Conservation (phyloP, 2,797 vertebrate genomes). For the Graptemys geographica region DNA sequence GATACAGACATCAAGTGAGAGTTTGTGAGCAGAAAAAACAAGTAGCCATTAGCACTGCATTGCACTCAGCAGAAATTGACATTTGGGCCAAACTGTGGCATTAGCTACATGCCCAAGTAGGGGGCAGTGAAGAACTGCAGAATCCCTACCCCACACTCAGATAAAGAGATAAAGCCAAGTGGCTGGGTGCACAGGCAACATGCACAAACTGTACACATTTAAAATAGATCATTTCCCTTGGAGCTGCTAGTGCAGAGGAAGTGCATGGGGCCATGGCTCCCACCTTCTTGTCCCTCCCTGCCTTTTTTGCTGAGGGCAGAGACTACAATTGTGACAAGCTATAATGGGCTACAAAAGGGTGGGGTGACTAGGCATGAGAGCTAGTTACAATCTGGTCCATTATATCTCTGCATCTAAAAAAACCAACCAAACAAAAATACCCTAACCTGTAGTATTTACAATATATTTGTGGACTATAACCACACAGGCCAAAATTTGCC, state of each 20-base stretch:
- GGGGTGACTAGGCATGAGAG: neutral
- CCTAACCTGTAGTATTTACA: neutral
- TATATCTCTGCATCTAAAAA: neutral
- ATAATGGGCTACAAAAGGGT: neutral
- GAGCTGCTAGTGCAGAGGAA: neutral
- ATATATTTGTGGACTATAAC: neutral
- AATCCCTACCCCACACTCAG: neutral
- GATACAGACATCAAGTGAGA: slow-evolving; percentile 26
- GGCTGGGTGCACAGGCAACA: neutral
- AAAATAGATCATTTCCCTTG: neutral
- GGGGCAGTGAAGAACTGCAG: neutral
- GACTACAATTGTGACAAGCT: neutral
- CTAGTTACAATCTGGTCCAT: neutral
- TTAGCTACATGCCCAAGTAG: neutral
- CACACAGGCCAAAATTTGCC: neutral
- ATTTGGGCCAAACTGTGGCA: neutral
- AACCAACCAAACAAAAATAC: neutral
- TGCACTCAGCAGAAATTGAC: neutral
- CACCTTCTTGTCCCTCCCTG: neutral
- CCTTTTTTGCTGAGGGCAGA: neutral
- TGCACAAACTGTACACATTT: neutral
- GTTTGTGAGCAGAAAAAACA: neutral
- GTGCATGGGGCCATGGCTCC: neutral
- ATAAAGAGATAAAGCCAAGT: neutral
- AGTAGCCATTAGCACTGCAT: neutral